Evolutionary conservation across 2,888 invertebrate genomes (phyloP), one percentile per base, ranked within the genome.

Genomic region (Aleiodes alternator): DNA sequence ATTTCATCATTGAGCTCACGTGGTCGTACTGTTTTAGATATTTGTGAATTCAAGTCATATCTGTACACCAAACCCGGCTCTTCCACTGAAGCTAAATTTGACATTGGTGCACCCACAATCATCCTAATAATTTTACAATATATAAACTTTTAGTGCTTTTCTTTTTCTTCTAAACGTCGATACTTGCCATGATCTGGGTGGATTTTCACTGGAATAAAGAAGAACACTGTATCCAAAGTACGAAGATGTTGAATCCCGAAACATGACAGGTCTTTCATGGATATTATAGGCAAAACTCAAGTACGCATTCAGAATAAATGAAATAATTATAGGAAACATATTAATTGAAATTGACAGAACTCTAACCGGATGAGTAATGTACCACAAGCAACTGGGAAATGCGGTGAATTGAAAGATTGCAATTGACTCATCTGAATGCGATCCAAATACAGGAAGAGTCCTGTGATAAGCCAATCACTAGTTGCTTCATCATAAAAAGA

Each of bases 61-160:
- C 90, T 89, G 83, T 91, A 92, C n/a, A 91, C 88, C 14, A 91
- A 90, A n/a, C 92, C 92, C 4, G 92, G 91, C 84, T 92, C 91
- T 61, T 87, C 85, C 3, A 8, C 31, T 59, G 88, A 81, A 0
- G 90, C 88, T 6, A 91, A 91, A 83, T 92, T 92, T 9, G 91
- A 91, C 72, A 90, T 90, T 3, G 92, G 92, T n/a, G 92, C 91
- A 51, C 92, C 92, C 77, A 92, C 87, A 50, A 92, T 82, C 31
- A 92, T 70, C 86, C 92, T 92, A 72, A 68, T 23, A 56, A 43
- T 61, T 55, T 34, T 73, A 72, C 34, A 75, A 12, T 72, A 11
- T 50, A 53, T 48, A 4, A 61, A 53, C 53, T 70, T 43, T 14
- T 64, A 23, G 48, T 64, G 0, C 7, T 43, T 14, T 48, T 64